These are phyloP conservation scores for Sclerodermus sp. DNA, from an alignment of 2,888 invertebrate genomes.

Conservation along the genomic window DNA sequence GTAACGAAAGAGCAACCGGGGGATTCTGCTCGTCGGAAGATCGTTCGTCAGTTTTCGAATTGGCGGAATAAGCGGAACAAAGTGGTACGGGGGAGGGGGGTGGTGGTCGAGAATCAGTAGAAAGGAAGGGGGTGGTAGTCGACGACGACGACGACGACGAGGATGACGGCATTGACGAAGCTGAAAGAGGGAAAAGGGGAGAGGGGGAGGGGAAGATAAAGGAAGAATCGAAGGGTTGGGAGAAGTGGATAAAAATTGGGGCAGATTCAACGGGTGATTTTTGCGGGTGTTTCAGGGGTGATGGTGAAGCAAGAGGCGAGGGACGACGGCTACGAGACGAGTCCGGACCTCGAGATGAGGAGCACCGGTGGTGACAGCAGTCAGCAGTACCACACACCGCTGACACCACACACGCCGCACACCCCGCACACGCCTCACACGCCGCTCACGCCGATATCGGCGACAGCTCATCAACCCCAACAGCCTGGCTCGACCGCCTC, in stretches of 20 bases:
- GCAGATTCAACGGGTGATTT: conserved; percentile 6
- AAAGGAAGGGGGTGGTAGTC: too few species aligned
- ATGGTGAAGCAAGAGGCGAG: conserved; percentile 69
- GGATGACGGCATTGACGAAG: background rate
- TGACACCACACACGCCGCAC: conserved; percentile 56
- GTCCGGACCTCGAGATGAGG: conserved; percentile 65
- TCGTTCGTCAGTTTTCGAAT: too few species aligned
- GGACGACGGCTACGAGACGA: conserved; percentile 90
- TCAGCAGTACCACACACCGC: conserved; percentile 56
- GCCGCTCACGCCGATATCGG: conserved; percentile 55
- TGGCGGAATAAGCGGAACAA: too few species aligned
- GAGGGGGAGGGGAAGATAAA: too few species aligned
- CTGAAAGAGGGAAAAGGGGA: background rate
- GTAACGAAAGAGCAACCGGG: too few species aligned
- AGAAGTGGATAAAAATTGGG: too few species aligned
- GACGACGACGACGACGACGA: background rate
- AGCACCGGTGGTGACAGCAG: conserved; percentile 56
- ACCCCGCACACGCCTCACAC: conserved; percentile 56
- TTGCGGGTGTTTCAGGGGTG: conserved; percentile 38
- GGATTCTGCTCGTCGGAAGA: too few species aligned
- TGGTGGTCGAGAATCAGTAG: too few species aligned
- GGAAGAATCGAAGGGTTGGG: too few species aligned
- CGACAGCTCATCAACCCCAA: conserved; percentile 56
- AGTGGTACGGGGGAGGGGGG: too few species aligned
- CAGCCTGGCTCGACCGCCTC: conserved; percentile 53